Evolutionary conservation across 2,797 vertebrate species (phyloP), one percentile per base, ranked within the genome.

Genomic region (Myripristis jacobus): DNA sequence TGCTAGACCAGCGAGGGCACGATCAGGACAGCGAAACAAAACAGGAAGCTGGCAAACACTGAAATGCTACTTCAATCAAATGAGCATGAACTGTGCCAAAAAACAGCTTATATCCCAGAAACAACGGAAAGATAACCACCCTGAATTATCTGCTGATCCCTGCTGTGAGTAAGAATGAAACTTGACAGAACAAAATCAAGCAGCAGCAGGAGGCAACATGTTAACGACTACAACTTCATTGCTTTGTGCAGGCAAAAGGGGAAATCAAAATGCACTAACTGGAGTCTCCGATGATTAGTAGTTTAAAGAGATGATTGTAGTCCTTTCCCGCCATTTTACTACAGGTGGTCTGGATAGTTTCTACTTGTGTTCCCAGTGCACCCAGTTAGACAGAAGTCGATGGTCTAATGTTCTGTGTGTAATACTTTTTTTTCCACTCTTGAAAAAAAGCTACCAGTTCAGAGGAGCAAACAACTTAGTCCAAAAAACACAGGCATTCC

Each of bases 251-350:
- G n/a, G 13, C 22, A 19, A 60, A 46, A 57, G 47, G 13, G 59
- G 25, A 56, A 50, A 10, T 44, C 4, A 54, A 77, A 74, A 77
- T 18, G 47, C 60, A 94, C 95, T 94, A 72, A 96, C 95, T 95
- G 66, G 95, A 96, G 87, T 96, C 95, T 83, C 95, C 95, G 1
- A 96, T 95, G 91, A 96, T 95, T 82, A 96, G 95, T 80, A 96
- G 92, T 56, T 96, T 96, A 66, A 96, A 96, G 63, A 96, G 94
- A 73, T 96, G 95, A 70, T 95, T 92, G 88, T 95, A 96, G 85
- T 96, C 94, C 76, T 95, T 95, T 52, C 90, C 92, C 0, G 95
- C 94, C 95, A 95, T 95, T n/a, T 55, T 65, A 52, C 51, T 24
- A 31, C 46, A 16, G 44, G 16, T 25, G 54, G 19, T 34, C 11